Base-by-base conservation (phyloP, 2,113 vertebrate species). In the Chroicocephalus ridibundus region DNA sequence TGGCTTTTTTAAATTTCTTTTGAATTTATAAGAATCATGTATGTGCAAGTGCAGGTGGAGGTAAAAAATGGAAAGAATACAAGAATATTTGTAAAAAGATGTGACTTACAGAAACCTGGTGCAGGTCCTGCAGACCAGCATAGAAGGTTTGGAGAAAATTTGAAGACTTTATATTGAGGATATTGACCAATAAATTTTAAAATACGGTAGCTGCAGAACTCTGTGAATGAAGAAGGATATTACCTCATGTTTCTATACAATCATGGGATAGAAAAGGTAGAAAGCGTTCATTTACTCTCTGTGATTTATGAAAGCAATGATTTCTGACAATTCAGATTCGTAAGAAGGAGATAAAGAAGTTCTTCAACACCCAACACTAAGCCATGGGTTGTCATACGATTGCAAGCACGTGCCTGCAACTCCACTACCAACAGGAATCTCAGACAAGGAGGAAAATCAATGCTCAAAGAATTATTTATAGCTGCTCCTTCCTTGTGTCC, bases 341-440 rank as follows among this genome's bases (percentile, higher is more conserved):
- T 86, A 74, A 61, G 24, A 82, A 2, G 1, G 54, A 83, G 32
- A 66, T 12, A 79, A 70, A 52, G 34, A 47, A 9, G 14, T 17
- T 58, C 78, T 90, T 90, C 10, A 31, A 4, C 21, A 83, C n/a
- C 22, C 31, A 36, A 55, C 29, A 54, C 36, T 61, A 38, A 31
- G 15, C 19, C 10, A n/a, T 54, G 34, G 2, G 13, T 70, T 94
- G 26, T 0, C 0, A 60, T 54, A 58, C 0, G 5, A 9, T 25
- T 86, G 69, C 5, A 60, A 78, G 22, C n/a, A 21, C 2, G 0
- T 58, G 15, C 38, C 55, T 92, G 25, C 29, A 81, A 49, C 16
- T 8, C 5, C 10, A 78, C 54, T 60, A 49, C 27, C 36, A 52
- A 31, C 15, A 21, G 6, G 21, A 16, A 66, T 40, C n/a, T 90